These are phyloP conservation scores for Typhlomys cinereus DNA, from an alignment of 2,113 vertebrate species.

Conservation along the genomic window DNA sequence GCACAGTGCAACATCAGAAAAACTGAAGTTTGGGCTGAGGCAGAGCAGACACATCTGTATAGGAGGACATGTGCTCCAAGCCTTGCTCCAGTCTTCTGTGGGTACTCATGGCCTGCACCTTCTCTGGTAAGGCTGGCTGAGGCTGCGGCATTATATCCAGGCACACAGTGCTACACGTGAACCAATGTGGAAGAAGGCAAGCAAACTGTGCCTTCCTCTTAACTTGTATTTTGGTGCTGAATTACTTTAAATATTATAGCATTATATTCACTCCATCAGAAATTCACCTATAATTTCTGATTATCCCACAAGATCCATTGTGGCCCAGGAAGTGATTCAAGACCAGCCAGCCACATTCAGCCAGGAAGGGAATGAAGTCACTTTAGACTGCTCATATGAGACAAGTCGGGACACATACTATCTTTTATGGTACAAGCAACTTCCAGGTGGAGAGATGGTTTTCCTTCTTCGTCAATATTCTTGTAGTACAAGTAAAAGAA, in stretches of 20 bases:
- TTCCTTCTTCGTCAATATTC: neutral
- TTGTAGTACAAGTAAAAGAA: neutral
- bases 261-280: neutral
- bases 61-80: too few species aligned
- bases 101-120: neutral
- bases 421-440: neutral
- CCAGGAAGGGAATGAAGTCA: neutral
- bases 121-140: neutral
- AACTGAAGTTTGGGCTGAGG: neutral
- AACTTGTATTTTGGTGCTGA: neutral
- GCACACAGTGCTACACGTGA: neutral
- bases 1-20: neutral
- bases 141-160: neutral
- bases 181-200: neutral
- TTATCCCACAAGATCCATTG: neutral
- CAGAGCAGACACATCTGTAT: neutral
- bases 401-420: fast-evolving
- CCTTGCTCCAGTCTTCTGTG: neutral
- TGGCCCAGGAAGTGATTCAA: conserved; percentile 43
- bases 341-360: neutral
- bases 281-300: neutral
- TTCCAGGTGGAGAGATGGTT: neutral
- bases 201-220: neutral
- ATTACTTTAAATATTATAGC: neutral
- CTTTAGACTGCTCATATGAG: conserved; percentile 46